Evolutionary conservation across 2,888 invertebrate species (phyloP).

Genomic region (Trimorus sp.): DNA sequence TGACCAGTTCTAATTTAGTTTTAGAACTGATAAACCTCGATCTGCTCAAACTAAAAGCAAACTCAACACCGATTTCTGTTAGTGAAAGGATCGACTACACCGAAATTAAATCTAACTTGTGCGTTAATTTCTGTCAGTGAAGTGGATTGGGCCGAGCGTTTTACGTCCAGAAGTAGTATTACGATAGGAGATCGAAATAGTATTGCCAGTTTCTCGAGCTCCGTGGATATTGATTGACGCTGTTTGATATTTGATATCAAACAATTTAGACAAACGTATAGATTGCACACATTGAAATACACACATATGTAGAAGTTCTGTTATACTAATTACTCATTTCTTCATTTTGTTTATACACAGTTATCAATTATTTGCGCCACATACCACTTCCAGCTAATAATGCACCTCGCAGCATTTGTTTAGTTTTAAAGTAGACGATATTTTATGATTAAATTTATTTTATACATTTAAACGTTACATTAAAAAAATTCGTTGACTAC

Average conservation of each 20-base stretch:
- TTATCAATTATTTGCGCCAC: constrained; percentile 24
- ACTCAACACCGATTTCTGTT: constrained; percentile 66
- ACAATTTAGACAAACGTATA: constrained; percentile 64
- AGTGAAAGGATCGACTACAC: constrained; percentile 66
- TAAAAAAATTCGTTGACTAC: too few relatives aligned
- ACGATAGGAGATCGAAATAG: constrained; percentile 59
- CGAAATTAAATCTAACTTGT: constrained; percentile 70
- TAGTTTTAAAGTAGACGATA: too few relatives aligned
- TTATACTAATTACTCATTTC: constrained; percentile 53
- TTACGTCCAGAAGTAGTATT: constrained; percentile 63
- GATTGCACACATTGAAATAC: constrained; percentile 48
- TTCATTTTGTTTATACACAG: constrained; percentile 30
- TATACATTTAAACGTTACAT: too few relatives aligned
- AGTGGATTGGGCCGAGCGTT: constrained; percentile 59
- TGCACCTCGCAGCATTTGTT: neutral
- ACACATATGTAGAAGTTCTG: constrained; percentile 37
- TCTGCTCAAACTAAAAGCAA: constrained; percentile 66
- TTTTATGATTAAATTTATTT: too few relatives aligned
- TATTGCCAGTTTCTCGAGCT: constrained; percentile 59
- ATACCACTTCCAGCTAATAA: neutral
- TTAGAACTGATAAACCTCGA: constrained; percentile 67
- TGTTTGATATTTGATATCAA: constrained; percentile 65
- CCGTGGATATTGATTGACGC: constrained; percentile 60
- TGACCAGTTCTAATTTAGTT: constrained; percentile 68
- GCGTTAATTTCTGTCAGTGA: constrained; percentile 69